phyloP scores from a whole-genome alignment of 1,140 invertebrate species.

The Aphis craccivora region DNA sequence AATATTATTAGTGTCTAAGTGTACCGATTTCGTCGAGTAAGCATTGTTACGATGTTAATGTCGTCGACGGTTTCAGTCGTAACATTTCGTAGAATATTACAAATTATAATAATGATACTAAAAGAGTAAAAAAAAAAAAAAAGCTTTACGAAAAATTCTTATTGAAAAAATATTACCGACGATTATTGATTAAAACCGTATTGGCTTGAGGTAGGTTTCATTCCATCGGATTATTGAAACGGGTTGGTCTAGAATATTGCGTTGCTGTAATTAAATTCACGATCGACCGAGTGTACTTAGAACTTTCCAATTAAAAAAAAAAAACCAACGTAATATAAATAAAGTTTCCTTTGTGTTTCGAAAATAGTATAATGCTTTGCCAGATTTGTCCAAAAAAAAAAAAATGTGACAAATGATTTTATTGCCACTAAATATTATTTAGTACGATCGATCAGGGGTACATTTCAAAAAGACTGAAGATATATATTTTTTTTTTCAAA shows the following conservation, averaged over 20 bases:
- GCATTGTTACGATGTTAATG: too few species aligned
- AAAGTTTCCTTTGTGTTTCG: not conserved
- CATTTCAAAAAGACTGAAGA: not conserved
- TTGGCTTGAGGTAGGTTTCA: not conserved
- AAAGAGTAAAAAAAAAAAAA: not conserved
- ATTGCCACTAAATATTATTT: not conserved
- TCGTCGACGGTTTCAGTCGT: not conserved
- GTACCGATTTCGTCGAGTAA: not conserved
- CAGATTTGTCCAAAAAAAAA: not conserved
- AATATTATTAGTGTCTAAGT: not conserved
- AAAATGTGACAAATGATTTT: not conserved
- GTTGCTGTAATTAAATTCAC: not conserved
- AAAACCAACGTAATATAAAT: not conserved
- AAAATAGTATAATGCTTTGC: not conserved
- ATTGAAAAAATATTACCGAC: not conserved
- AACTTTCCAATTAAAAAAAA: slow-evolving; percentile 15
- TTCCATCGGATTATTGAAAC: not conserved
- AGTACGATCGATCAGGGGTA: not conserved
- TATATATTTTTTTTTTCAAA: not conserved
- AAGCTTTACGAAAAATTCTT: not conserved
- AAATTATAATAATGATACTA: not conserved
- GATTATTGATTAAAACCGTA: not conserved
- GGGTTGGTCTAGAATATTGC: not conserved
- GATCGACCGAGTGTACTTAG: not conserved
- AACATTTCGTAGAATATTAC: not conserved